Base-by-base conservation (phyloP, 2,113 vertebrate species). In the Ellobius talpinus region DNA sequence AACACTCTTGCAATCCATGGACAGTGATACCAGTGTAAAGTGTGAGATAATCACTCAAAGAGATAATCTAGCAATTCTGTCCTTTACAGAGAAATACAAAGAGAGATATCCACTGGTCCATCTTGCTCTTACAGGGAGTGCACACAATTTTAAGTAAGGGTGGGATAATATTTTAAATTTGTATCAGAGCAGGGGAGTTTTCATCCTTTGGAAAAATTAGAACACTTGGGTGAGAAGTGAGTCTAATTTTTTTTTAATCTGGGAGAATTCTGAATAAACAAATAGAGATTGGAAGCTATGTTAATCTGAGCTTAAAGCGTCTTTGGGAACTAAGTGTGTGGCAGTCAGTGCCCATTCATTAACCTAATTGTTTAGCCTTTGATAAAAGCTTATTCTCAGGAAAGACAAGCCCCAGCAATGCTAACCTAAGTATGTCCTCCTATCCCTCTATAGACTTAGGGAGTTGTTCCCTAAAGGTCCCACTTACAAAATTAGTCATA, bases 221-320 rank as follows among this genome's bases (percentile, higher is more conserved):
- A 39, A 36, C 1, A 86, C 76, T 47, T 68, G 31, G 91, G 63
- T 78, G 63, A 89, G 29, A 97, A 95, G 1, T 74, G 12, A 26
- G 78, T 87, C 63, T 36, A 65, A 65, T 13, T 26, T 29, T 55
- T 58, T 39, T 29, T 58, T 89, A 39, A 63, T 2, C 76, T 88
- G 76, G 47, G 33, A 79, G 77, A 92, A 86, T 63, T 82, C 52
- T 95, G 45, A 91, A 45, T 24, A 93, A 91, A 86, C 70, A 13
- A 1, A 66, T 16, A 11, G 9, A 55, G 68, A 21, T 33, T 4
- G 14, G 82, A 82, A 19, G 5, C 23, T 61, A n/a, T 47, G 2
- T 12, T 84, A 93, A 86, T 61, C 63, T 23, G 74, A 74, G 45
- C 39, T 91, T 31, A 93, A 77, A 95, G 78, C 8, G 84, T 68